Evolutionary conservation across 2,797 vertebrate species (phyloP), one percentile per base, ranked within the genome.

Genomic region (Chiroxiphia lanceolata): DNA sequence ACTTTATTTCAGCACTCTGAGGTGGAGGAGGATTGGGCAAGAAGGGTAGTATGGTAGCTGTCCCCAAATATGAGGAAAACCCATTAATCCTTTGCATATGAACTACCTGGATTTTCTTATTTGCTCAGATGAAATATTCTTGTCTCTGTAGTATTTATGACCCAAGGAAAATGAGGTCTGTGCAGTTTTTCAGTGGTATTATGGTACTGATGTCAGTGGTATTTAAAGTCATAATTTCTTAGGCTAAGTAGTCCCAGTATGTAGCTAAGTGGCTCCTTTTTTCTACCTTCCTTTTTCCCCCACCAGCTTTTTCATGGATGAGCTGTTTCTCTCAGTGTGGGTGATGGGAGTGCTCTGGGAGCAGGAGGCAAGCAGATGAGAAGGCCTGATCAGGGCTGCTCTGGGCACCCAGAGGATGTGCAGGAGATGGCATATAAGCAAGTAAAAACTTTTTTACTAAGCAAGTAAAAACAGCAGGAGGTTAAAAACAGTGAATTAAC

Each of bases 51-150:
- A 21, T 68, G 51, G 31, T 86, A 72, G 42, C 25, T 89, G 23
- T 93, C 67, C 68, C 50, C 45, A 81, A 6, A 88, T 72, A 89
- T 61, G 68, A 79, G 48, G 31, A 89, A 95, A 89, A 96, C 94
- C 76, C 93, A 94, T 96, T 96, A 93, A 91, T 86, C 89, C 47
- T 95, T 93, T 86, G 68, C 78, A 82, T 84, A 64, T 88, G 63
- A 64, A 89, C 96, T 95, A 89, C 61, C 25, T 85, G 38, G 4
- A 38, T 88, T 93, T 95, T 95, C 53, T 94, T 95, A 89, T 59
- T 96, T 93, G 72, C 80, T 93, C 83, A 90, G 87, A 78, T 87
- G 48, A 94, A 93, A 61, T 95, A 80, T 40, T 87, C 59, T 83
- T 93, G 61, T 87, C 65, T 83, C 22, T 75, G 12, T 87, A 74